These are phyloP conservation scores for Drosophila pandora DNA, from an alignment of 1,140 invertebrate species.

Conservation along the genomic window DNA sequence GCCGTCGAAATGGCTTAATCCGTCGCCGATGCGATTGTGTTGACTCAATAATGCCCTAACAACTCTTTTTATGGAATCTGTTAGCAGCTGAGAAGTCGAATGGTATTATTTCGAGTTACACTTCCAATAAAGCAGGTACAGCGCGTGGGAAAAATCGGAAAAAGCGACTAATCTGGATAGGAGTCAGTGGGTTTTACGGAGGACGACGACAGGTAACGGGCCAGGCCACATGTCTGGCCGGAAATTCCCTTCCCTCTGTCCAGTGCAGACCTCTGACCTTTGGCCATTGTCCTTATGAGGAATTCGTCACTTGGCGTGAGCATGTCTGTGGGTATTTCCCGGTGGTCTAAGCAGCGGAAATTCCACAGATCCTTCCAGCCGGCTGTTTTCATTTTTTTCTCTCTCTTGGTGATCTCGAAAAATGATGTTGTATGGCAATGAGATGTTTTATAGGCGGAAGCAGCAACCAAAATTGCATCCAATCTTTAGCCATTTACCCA, in stretches of 20 bases:
- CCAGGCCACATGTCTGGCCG: slow-evolving; percentile 63
- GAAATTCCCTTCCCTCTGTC: slow-evolving; percentile 63
- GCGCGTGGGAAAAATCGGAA: slow-evolving; percentile 43
- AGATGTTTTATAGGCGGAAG: slow-evolving; percentile 61
- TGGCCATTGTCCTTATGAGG: slow-evolving; percentile 56
- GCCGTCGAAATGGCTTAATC: slow-evolving; percentile 60
- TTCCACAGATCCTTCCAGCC: slow-evolving; percentile 33
- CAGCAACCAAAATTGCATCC: slow-evolving; percentile 61
- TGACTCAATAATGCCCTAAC: slow-evolving; percentile 46
- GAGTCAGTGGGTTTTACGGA: slow-evolving; percentile 17
- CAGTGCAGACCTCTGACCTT: slow-evolving; percentile 20
- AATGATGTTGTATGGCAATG: slow-evolving; percentile 25
- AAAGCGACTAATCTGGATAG: slow-evolving; percentile 56
- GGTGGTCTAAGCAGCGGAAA: slow-evolving; percentile 56
- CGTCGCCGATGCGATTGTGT: slow-evolving; percentile 32
- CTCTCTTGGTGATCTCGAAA: neutral
- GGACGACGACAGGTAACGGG: slow-evolving; percentile 25
- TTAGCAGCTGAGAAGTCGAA: slow-evolving; percentile 16
- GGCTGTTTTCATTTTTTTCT: neutral
- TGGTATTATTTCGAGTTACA: neutral
- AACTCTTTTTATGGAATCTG: slow-evolving; percentile 53
- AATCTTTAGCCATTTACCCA: slow-evolving; percentile 48
- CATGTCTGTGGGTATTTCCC: slow-evolving; percentile 55
- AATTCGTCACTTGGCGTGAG: slow-evolving; percentile 76
- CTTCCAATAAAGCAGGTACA: neutral